Percentiles rank a stretch among this genome's conserved stretches.
These are phyloP conservation scores for Nannoperca obscura DNA, from an alignment of 2,797 vertebrate species.

Conservation along the genomic window DNA sequence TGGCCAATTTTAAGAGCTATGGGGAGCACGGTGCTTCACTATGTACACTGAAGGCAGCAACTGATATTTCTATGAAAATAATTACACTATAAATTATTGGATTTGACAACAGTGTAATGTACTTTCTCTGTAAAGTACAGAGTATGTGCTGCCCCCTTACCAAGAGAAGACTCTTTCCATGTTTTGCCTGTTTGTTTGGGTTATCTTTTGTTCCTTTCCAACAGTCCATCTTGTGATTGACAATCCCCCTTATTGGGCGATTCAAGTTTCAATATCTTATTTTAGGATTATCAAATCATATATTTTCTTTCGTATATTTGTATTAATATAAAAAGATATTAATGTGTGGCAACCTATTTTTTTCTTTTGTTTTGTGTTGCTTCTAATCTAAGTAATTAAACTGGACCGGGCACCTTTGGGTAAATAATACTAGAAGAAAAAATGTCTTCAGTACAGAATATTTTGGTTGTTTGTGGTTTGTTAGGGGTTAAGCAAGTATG, in stretches of 20 bases:
- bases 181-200: slow-evolving; percentile 22
- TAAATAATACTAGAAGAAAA: neutral
- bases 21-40: neutral
- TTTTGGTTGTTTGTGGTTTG: neutral
- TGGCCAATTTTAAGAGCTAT: slow-evolving; percentile 33
- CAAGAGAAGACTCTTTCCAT: slow-evolving; percentile 10
- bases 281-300: neutral
- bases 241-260: neutral
- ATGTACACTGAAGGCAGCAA: slow-evolving; percentile 20
- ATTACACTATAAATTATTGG: slow-evolving; percentile 31
- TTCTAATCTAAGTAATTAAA: neutral
- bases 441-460: neutral
- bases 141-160: neutral
- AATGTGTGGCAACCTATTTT: neutral
- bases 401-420: neutral
- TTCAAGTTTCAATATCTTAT: neutral
- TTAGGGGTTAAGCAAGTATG: neutral
- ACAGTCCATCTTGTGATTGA: slow-evolving; percentile 5
- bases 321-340: too few relatives aligned
- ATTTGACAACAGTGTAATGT: slow-evolving; percentile 26
- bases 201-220: slow-evolving; percentile 2
- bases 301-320: too few relatives aligned
- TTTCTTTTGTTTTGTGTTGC: neutral
- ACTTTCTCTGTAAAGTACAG: slow-evolving; percentile 12
- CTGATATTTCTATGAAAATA: slow-evolving; percentile 31